Evolutionary conservation across 2,797 vertebrate genomes (phyloP), one percentile per base, ranked within the genome.

Genomic region (Tenualosa thibaudeaui): DNA sequence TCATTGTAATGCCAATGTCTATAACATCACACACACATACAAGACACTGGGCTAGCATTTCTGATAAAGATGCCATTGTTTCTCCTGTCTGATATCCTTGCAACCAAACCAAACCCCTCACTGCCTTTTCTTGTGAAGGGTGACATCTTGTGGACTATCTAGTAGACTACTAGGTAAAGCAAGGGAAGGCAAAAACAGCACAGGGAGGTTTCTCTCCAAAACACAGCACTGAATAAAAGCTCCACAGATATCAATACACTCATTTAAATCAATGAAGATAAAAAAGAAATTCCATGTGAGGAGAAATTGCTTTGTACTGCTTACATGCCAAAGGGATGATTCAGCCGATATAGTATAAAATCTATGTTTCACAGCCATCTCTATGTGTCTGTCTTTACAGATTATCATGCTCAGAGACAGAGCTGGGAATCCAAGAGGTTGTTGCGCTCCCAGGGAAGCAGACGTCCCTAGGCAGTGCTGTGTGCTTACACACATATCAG

Each of bases 101-200:
- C 71, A 43, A 13, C 37, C 7, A 46, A 22, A 13, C 37, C 17
- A 75, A 37, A 31, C 17, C 10, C 50, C 56, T 37, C 78, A 53
- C 37, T 82, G 50, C 50, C 60, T 62, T 86, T 88, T 93, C 93
- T 91, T 92, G 93, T 88, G 88, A 86, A 94, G 93, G 91, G 93
- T 93, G 95, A 95, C 94, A 94, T 93, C 94, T 95, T 92, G 94
- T 95, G 95, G 94, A 88, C 89, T 89, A 94, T 93, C 94, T 95
- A 92, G 93, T 95, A 94, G 94, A 88, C 88, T 90, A 84, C 84
- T 85, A 54, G 53, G 53, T 40, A 40, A 75, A 26, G 31, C 26
- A 31, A 37, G 13, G 13, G 65, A 26, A 5, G 62, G 19, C 24
- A 31, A 43, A 7, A 37, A 31, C 43, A 78, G 40, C 15, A 46